Base-by-base conservation (phyloP, 2,888 invertebrate genomes). In the Synanthedon andrenaeformis region DNA sequence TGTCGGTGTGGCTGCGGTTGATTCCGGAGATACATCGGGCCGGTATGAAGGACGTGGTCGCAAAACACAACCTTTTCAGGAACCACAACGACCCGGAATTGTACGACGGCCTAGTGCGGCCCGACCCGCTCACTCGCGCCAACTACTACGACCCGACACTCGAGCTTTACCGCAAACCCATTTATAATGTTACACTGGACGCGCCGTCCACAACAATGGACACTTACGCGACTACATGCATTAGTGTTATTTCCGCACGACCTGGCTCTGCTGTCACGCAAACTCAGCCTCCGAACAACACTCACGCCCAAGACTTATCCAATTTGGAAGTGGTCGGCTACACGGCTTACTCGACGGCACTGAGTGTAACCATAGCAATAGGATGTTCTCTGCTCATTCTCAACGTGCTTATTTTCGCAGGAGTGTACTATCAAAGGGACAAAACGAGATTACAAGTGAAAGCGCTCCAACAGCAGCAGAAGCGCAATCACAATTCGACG, bases 1-100 rank as follows among this genome's bases (percentile, higher is more conserved):
- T 98, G 60, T 97, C 97, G 57, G 95, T 98, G 61, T 98, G 98
- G 98, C 82, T 97, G 54, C 93, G 97, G 55, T 89, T 98, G 54
- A 95, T 98, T 65, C 98, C 98, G 6, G 97, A 97, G 82, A 90
- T 96, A 42, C 95, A 95, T 79, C 89, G 95, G 51, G 93, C 94
- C 0, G 95, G 95, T 53, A 95, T 95, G 94, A 95, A 95, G 75
- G 95, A 95, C 82, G 95, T 94, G 55, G 94, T 94, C 62, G 93
- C 94, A 41, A 90, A 93, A 65, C 96, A 96, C 87, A 97, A 97
- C 89, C 91, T 96, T 70, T 95, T 97, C 78, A 91, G 94, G 57
- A 94, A 96, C 89, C 95, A 96, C 86, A 94, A 95, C 72, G 96
- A 96, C 77, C 92, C 93, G 56, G 93, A 93, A 65, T 89, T 96